A percentile compares a stretch with the other conserved stretches of the same genome.
These are phyloP conservation scores for Syrmaticus mikado DNA, from an alignment of 2,113 vertebrate genomes.

Conservation along the genomic window DNA sequence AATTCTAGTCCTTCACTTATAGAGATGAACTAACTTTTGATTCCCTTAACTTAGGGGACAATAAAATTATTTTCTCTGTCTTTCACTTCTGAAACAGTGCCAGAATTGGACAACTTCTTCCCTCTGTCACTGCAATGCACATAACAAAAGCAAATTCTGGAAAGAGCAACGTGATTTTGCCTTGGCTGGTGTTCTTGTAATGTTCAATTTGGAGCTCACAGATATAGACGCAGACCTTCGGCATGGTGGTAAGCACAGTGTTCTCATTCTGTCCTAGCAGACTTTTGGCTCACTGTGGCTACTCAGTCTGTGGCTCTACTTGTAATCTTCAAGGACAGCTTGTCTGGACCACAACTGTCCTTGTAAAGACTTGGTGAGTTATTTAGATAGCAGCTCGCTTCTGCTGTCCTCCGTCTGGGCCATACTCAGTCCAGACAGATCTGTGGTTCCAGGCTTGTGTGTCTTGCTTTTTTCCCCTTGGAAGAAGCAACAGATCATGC, in stretches of 20 bases:
- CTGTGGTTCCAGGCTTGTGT: not conserved
- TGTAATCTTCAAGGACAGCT: fast-evolving
- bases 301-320: not conserved
- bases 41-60: not conserved
- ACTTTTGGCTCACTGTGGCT: not conserved
- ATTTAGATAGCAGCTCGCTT: not conserved
- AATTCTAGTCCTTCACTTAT: not conserved
- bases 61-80: not conserved
- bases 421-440: fast-evolving
- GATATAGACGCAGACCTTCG: slow-evolving; percentile 83
- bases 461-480: not conserved
- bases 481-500: not conserved
- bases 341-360: not conserved
- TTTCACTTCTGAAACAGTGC: slow-evolving; percentile 68
- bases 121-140: slow-evolving; percentile 87
- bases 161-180: slow-evolving; percentile 63
- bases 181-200: slow-evolving; percentile 77
- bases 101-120: slow-evolving; percentile 70
- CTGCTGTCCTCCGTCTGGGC: not conserved
- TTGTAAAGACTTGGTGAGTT: fast-evolving
- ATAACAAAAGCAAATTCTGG: slow-evolving; percentile 87
- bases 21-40: not conserved
- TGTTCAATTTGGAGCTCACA: slow-evolving; percentile 78
- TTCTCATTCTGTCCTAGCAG: fast-evolving
- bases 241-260: slow-evolving; percentile 72